Evolutionary conservation across 2,888 invertebrate species (phyloP).

Genomic region (Xanthia togata): DNA sequence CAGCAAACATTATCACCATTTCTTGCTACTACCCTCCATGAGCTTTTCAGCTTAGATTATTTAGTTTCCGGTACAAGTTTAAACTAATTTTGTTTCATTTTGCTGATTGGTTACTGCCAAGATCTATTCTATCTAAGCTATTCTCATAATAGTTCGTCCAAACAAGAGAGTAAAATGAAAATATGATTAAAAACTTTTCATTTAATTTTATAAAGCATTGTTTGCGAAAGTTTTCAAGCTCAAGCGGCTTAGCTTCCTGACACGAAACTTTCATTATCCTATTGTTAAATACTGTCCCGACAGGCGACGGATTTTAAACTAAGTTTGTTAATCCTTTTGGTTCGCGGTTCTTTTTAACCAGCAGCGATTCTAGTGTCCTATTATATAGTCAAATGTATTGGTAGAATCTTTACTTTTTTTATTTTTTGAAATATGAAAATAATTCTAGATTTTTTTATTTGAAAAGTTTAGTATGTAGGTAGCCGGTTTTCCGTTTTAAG

Average conservation of each 20-base stretch:
- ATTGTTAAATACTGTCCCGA: slow-evolving; percentile 55
- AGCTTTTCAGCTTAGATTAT: background rate
- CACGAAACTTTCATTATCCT: slow-evolving; percentile 57
- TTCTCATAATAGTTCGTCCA: background rate
- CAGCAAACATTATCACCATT: background rate
- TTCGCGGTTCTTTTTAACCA: slow-evolving; percentile 18
- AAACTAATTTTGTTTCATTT: background rate
- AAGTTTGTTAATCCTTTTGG: slow-evolving; percentile 54
- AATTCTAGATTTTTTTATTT: background rate
- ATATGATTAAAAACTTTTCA: background rate
- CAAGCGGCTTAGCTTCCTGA: slow-evolving; percentile 50
- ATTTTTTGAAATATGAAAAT: background rate
- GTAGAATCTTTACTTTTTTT: background rate
- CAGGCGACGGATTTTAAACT: slow-evolving; percentile 54
- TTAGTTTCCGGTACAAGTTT: background rate
- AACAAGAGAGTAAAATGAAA: background rate
- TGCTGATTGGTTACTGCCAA: background rate
- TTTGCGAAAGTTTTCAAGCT: slow-evolving; percentile 42
- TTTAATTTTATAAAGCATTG: slow-evolving; percentile 20
- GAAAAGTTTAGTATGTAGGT: background rate
- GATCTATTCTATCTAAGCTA: background rate
- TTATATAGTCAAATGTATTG: slow-evolving; percentile 4
- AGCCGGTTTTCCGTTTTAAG: background rate
- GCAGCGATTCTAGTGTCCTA: background rate
- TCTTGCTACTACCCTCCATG: background rate